These are phyloP conservation scores for Ptychobarbus kaznakovi DNA, from an alignment of 2,797 vertebrate genomes.

Conservation along the genomic window DNA sequence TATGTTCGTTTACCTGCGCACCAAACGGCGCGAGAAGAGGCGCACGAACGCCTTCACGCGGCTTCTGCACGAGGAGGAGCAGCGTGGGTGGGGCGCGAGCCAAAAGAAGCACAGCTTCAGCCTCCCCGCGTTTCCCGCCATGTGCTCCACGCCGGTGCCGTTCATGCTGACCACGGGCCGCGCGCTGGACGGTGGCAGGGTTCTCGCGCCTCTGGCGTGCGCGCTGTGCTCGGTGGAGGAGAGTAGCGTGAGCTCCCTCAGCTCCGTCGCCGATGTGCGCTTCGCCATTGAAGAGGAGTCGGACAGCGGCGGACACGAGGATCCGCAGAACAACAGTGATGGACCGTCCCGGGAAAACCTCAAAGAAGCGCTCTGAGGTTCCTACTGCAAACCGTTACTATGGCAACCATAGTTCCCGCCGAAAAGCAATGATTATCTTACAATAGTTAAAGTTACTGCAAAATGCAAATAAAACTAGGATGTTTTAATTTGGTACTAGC, in stretches of 20 bases:
- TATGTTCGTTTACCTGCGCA: constrained; percentile 92
- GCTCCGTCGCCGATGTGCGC: constrained; percentile 90
- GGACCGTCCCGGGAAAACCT: constrained; percentile 76
- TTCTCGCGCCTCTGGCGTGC: constrained; percentile 84
- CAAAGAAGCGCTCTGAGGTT: constrained; percentile 72
- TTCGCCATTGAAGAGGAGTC: constrained; percentile 90
- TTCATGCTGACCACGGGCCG: constrained; percentile 71
- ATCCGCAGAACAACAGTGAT: constrained; percentile 72
- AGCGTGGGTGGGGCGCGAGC: constrained; percentile 88
- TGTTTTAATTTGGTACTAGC: neutral
- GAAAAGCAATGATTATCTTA: neutral
- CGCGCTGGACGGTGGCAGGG: constrained; percentile 77
- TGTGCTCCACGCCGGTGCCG: constrained; percentile 78
- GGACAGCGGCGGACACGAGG: constrained; percentile 77
- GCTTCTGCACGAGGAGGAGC: constrained; percentile 90
- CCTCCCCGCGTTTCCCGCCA: constrained; percentile 70
- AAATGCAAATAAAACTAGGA: neutral
- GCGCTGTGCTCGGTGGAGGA: constrained; percentile 89
- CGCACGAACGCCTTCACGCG: constrained; percentile 83
- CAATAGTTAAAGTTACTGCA: neutral
- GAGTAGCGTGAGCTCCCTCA: constrained; percentile 91
- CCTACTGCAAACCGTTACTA: neutral
- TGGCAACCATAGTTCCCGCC: neutral
- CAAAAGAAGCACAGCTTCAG: constrained; percentile 79
- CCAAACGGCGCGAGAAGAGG: constrained; percentile 88